Percentiles rank a stretch among this genome's conserved stretches.
Evolutionary conservation across 2,113 vertebrate genomes (phyloP).

Genomic region (Cyanocitta stelleri): DNA sequence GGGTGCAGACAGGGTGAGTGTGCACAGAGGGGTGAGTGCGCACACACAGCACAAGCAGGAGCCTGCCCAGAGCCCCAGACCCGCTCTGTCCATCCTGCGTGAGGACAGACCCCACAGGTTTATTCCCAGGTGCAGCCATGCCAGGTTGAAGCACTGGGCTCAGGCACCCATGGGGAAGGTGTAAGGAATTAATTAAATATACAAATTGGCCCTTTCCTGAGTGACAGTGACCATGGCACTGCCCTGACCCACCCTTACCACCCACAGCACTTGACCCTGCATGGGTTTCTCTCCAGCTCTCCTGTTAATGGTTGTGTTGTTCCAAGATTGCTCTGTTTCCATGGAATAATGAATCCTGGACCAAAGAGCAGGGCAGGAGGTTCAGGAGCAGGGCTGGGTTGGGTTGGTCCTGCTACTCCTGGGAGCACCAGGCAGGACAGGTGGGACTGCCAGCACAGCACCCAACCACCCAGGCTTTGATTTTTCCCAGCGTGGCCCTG

Average conservation of each 20-base stretch:
- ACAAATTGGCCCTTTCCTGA: neutral
- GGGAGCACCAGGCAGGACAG: neutral
- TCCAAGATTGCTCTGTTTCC: neutral
- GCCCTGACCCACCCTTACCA: neutral
- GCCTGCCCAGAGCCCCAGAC: accelerated
- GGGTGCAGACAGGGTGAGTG: neutral
- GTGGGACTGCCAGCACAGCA: neutral
- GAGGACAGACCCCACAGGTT: neutral
- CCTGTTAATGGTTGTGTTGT: neutral
- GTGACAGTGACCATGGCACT: neutral
- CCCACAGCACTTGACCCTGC: neutral
- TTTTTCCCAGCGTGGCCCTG: neutral
- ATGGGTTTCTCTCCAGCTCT: neutral
- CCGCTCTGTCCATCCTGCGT: neutral
- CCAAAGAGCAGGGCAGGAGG: neutral
- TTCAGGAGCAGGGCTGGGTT: neutral
- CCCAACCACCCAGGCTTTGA: neutral
- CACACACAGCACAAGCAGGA: neutral
- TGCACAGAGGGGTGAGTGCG: neutral
- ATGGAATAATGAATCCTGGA: accelerated
- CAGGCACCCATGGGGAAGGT: neutral
- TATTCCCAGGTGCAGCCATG: accelerated
- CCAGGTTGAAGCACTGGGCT: neutral
- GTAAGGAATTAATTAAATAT: neutral
- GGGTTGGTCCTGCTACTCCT: neutral